Conservation (phyloP, 1,140 invertebrate species). For the Theocolax elegans region DNA sequence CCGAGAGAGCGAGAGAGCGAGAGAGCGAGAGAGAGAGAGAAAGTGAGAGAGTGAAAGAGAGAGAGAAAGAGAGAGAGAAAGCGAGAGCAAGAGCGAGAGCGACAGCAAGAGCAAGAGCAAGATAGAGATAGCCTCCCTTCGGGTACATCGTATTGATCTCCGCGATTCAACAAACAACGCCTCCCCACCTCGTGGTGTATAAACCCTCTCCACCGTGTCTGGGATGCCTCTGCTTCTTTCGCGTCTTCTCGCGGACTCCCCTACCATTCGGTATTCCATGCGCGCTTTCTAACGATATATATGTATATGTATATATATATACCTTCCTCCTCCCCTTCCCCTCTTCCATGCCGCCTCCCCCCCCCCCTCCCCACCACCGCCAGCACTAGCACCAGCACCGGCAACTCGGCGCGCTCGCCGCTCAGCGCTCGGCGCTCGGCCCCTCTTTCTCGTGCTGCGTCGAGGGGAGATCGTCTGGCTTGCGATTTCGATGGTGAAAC, state of each 20-base stretch:
- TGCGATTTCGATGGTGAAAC: too few relatives aligned
- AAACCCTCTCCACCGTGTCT: too few relatives aligned
- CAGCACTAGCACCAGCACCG: too few relatives aligned
- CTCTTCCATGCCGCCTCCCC: slow-evolving; percentile 24
- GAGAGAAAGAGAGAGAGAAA: slow-evolving; percentile 46
- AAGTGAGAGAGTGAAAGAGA: slow-evolving; percentile 22
- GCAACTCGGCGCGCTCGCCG: too few relatives aligned
- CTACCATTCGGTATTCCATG: background rate
- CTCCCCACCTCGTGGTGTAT: too few relatives aligned
- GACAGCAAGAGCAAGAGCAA: slow-evolving; percentile 41
- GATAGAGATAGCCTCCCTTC: slow-evolving; percentile 49
- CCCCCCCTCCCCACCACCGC: slow-evolving; percentile 43
- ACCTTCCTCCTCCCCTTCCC: slow-evolving; percentile 36
- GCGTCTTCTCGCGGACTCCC: slow-evolving; percentile 35
- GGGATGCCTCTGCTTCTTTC: slow-evolving; percentile 52
- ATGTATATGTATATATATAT: background rate
- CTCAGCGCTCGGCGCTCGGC: too few relatives aligned
- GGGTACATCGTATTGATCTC: slow-evolving; percentile 63
- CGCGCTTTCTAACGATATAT: background rate
- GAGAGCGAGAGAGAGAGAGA: slow-evolving; percentile 2
- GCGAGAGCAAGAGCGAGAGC: too few relatives aligned
- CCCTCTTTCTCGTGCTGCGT: too few relatives aligned
- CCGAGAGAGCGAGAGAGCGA: too few relatives aligned
- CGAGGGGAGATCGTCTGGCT: too few relatives aligned
- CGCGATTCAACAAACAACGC: slow-evolving; percentile 65